Base-by-base conservation (phyloP, 2,797 vertebrate species). In the Hephaestus fuliginosus region DNA sequence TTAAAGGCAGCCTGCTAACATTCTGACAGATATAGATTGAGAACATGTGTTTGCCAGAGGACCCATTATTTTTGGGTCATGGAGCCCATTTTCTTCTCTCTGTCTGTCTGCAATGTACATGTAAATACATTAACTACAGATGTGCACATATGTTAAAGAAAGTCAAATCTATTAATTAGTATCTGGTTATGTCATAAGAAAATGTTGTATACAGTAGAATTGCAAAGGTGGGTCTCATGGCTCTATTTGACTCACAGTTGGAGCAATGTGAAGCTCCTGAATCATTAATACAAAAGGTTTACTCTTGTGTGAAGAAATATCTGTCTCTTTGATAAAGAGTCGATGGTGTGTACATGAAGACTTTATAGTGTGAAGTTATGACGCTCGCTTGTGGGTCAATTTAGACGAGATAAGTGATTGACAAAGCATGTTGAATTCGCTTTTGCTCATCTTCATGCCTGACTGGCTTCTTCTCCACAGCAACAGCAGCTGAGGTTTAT, bases 41-140 rank as follows among this genome's bases (percentile, higher is more conserved):
- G 86, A 85, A 74, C 83, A 78, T 78, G 68, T 76, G 74, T 86
- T 84, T 61, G 63, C 84, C 77, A 76, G 81, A 82, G 85, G 85
- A 78, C 30, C 46, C 28, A 55, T 82, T 43, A 52, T 67, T 78
- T 87, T 73, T 84, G 53, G 81, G 82, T 86, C 84, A 77, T 6
- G 43, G 61, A 82, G 61, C 57, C 56, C 9, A 36, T 41, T 39
- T 15, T 25, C 5, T 55, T 14, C 65, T 55, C 7, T 48, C n/a
- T 70, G 33, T 46, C 30, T 64, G n/a, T 49, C 14, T 53, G 0
- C 7, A 0, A 12, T 14, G 17, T 22, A 36, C 20, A 63, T 52
- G 33, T 13, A 63, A 28, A 39, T 2, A 58, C 43, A 53, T 33
- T 14, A 49, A n/a, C 13, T 12, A 18, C 13, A 68, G 5, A 2